Base-by-base conservation (phyloP, 2,888 invertebrate species). In the Opisthograptis luteolata region DNA sequence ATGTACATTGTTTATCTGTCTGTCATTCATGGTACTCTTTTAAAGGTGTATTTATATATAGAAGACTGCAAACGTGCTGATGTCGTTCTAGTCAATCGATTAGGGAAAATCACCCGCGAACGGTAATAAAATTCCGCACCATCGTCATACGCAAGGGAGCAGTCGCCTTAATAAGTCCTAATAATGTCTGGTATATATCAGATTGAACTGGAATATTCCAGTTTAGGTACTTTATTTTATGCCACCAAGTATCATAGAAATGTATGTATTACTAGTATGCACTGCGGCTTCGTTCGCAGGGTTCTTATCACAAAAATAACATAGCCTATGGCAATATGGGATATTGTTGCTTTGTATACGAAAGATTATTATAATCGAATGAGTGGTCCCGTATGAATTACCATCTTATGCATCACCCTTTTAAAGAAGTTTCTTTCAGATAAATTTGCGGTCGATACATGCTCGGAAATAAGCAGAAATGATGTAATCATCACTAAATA, bases 131-230 rank as follows among this genome's bases (percentile, higher is more conserved):
- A 41, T 34, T 47, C 28, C 40, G 28, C 28, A 30, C n/a, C 12
- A 32, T n/a, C 31, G 17, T 32, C 22, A 30, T 12, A 37, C 42
- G 41, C 42, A 34, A 43, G 40, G 41, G 46, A 54, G 45, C 35
- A 24, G 34, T 39, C 43, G 24, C 19, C 28, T 25, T 40, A 54
- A 59, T 56, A 47, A 52, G 46, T 19, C 19, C 49, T 30, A 46
- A 52, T 47, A 17, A 44, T 42, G 39, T 50, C 51, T 50, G 40
- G 49, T 46, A 28, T 41, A 32, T 31, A 31, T 42, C 20, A 24
- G 32, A 37, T 28, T 42, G 24, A 13, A 30, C 42, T 32, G 52
- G 60, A 30, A 28, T 24, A 15, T 31, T 31, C 35, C 19, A 25
- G 35, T 30, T 37, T 13, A n/a, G n/a, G 13, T 17, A 3, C 1